Percentiles rank a stretch among this genome's conserved stretches.
phyloP scores from a whole-genome alignment of 2,113 vertebrate genomes.

The Chascanopsetta lugubris region DNA sequence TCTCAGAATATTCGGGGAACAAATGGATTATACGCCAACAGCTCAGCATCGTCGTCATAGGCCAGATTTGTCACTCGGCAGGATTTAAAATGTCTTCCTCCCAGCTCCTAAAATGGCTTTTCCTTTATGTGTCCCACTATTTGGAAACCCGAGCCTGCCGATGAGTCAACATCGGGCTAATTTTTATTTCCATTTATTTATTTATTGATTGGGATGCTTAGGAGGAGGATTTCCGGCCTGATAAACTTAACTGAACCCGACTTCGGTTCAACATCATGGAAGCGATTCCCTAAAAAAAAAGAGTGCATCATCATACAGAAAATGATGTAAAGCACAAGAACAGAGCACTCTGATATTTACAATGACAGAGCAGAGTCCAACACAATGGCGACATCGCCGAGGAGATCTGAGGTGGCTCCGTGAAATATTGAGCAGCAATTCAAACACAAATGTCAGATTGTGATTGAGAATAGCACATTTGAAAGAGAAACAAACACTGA shows the following conservation, averaged over 20 bases:
- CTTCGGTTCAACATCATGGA: background rate
- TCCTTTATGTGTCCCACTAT: constrained; percentile 49
- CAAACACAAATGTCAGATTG: constrained; percentile 38
- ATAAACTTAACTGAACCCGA: constrained; percentile 23
- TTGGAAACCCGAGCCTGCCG: constrained; percentile 18
- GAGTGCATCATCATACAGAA: background rate
- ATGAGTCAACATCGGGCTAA: background rate
- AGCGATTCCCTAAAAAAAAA: constrained; percentile 28
- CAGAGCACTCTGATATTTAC: constrained; percentile 22
- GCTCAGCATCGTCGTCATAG: constrained; percentile 41
- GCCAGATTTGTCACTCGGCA: constrained; percentile 51
- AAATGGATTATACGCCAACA: constrained; percentile 54
- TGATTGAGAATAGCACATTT: constrained; percentile 55
- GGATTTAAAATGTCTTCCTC: constrained; percentile 56
- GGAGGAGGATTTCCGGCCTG: constrained; percentile 27
- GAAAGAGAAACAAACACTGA: constrained; percentile 62
- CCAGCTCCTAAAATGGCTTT: constrained; percentile 45
- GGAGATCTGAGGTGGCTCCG: constrained; percentile 51
- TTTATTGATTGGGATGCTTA: too few species aligned
- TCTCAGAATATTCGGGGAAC: constrained; percentile 50
- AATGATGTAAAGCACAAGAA: constrained; percentile 19
- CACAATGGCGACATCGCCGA: constrained; percentile 32
- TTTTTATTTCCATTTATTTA: background rate
- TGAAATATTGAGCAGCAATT: constrained; percentile 65
- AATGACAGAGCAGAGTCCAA: constrained; percentile 19